Evolutionary conservation across 2,113 vertebrate genomes (phyloP).

Genomic region (Pedionomus torquatus): DNA sequence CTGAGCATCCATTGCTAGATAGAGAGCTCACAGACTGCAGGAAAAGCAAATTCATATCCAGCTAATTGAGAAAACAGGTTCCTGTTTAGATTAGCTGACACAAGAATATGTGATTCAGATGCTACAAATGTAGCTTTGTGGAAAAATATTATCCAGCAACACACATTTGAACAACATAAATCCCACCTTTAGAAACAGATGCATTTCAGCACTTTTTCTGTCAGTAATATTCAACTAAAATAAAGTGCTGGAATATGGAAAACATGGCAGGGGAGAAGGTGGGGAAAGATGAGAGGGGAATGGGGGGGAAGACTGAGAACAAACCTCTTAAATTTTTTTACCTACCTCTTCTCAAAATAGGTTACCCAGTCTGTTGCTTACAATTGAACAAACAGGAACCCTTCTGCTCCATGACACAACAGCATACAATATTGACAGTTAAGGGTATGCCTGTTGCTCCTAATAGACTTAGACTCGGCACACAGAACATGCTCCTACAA

Average conservation of each 20-base stretch:
- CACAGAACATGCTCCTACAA: background rate
- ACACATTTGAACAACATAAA: background rate
- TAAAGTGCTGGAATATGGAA: background rate
- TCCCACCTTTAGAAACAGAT: background rate
- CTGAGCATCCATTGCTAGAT: background rate
- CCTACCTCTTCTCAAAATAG: background rate
- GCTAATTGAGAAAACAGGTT: background rate
- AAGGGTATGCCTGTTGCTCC: background rate
- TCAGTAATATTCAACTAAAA: background rate
- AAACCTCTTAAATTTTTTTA: background rate
- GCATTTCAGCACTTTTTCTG: background rate
- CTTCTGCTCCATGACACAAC: background rate
- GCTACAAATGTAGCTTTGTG: accelerated
- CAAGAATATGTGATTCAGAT: background rate
- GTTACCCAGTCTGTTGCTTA: background rate
- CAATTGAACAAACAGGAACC: background rate
- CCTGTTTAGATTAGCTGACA: background rate
- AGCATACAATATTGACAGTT: background rate
- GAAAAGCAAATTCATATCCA: background rate
- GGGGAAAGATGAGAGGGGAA: too few species aligned
- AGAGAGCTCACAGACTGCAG: background rate
- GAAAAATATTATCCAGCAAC: background rate
- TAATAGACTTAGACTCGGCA: background rate
- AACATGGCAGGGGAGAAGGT: background rate
- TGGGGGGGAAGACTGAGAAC: background rate